Evolutionary conservation across 2,888 invertebrate genomes (phyloP), one percentile per base, ranked within the genome.

Genomic region (Ornithoptera priamus): DNA sequence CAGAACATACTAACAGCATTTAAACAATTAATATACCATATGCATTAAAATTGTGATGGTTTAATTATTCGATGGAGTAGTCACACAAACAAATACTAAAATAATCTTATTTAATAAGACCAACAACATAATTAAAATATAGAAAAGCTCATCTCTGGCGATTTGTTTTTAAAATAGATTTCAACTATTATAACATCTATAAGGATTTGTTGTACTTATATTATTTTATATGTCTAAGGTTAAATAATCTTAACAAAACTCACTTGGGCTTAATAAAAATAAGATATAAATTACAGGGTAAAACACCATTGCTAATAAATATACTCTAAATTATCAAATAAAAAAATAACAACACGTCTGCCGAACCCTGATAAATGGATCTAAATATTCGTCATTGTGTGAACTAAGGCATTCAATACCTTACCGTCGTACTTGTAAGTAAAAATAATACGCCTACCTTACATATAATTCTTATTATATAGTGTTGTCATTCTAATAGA

Each of bases 191-290:
- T 39, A 39, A 1, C 10, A 39, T 7, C 39, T 39, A 39, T 39
- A 39, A 39, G 10, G 10, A 39, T 39, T 39, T 1, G 10, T 39
- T 39, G 39, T 39, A 7, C 39, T 10, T 39, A 10, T 39, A 39
- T 15, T 17, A 15, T 50, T 17, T 18, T 30, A 30, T 30, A 30
- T 5, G 30, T 2, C 15, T 50, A 50, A 50, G 15, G 15, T 50
- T 17, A 50, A 50, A 18, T 17, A 50, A 50, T 39, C 17, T 20
- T 20, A 18, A 15, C 12, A 2, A 22, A 18, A 62, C 58, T 66
- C 18, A 70, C 69, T 66, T 53, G 69, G 57, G 36, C 50, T 65
- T 70, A 70, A 8, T 39, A 70, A 50, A 62, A 62, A 36, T 58
- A 66, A n/a, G 4, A 62, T 36, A 65, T n/a, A 69, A 20, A 62